Evolutionary conservation across 2,113 vertebrate species (phyloP).

Genomic region (Cynoglossus semilaevis): DNA sequence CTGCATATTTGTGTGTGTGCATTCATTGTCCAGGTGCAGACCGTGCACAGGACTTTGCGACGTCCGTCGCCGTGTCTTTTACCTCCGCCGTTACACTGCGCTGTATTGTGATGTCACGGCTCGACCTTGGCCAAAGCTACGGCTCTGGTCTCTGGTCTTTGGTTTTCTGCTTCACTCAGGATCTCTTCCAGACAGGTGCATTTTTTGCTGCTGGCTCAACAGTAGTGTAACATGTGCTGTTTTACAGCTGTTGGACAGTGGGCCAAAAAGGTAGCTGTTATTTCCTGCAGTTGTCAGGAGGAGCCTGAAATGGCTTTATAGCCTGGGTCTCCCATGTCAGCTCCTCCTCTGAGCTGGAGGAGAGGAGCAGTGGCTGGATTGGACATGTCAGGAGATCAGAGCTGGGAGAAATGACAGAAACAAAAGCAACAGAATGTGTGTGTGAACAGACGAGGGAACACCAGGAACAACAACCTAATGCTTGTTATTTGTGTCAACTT

Average conservation of each 20-base stretch:
- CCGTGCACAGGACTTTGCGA: conserved; percentile 12
- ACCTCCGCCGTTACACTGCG: conserved; percentile 17
- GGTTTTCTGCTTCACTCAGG: conserved; percentile 3
- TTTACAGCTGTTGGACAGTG: conserved; percentile 48
- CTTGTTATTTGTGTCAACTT: background rate
- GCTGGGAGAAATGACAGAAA: background rate
- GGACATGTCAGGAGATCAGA: background rate
- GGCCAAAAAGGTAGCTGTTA: conserved; percentile 56
- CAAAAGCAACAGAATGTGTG: background rate
- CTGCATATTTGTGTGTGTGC: conserved; percentile 59
- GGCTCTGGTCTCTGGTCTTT: conserved; percentile 1
- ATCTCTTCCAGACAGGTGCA: conserved; percentile 27
- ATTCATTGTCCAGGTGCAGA: conserved; percentile 64
- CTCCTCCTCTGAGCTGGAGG: conserved; percentile 5
- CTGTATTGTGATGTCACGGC: conserved; percentile 7
- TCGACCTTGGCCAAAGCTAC: background rate
- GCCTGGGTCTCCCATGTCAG: conserved; percentile 9
- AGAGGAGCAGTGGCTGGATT: conserved; percentile 4
- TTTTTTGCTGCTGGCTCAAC: conserved; percentile 15
- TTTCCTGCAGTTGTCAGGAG: conserved; percentile 54
- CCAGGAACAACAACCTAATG: background rate
- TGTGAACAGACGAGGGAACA: background rate
- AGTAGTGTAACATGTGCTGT: conserved; percentile 24
- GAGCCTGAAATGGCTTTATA: conserved; percentile 30
- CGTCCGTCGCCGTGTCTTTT: conserved; percentile 15